Evolutionary conservation across 1,140 invertebrate genomes (phyloP), one percentile per base, ranked within the genome.

Genomic region (Hormaphis cornu): DNA sequence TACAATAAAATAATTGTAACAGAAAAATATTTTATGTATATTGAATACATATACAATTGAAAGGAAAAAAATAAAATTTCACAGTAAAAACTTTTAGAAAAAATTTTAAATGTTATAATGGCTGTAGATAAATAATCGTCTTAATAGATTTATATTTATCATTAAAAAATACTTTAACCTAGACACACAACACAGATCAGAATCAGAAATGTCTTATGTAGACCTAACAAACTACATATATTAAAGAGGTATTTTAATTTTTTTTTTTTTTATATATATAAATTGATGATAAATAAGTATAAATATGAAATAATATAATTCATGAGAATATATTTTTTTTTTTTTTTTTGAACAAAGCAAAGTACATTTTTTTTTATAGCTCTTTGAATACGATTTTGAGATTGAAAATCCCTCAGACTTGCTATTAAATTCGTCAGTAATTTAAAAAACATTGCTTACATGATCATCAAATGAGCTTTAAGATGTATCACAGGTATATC

Each of bases 351-450:
- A n/a, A n/a, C n/a, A n/a, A n/a, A n/a, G n/a, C 20, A 50, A 44
- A 66, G 35, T 35, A 10, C 5, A 33, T n/a, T 12, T 6, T 46
- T 22, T 48, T 50, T 48, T 48, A 33, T 48, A 14, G 44, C 28
- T 66, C n/a, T 63, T 66, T 22, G 30, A 63, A 35, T 33, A 50
- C 20, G 24, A 42, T 20, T 48, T 66, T 66, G 61, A 66, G 61
- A 66, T 66, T 66, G 5, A 48, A 66, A 66, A 66, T 66, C 61
- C 61, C 61, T 66, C 61, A 66, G 61, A 46, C 61, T 66, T 46
- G 61, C 44, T 35, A 48, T 48, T 66, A 50, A 66, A 66, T 66
- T 66, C 28, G 44, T 66, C 61, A 46, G 18, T 63, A 48, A 63
- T 63, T 46, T 63, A 63, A 63, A 30, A 66, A 66, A 66, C 48